Percentiles rank a stretch among this genome's conserved stretches.
phyloP scores from a whole-genome alignment of 2,888 invertebrate species.

The Cataglyphis livida region DNA sequence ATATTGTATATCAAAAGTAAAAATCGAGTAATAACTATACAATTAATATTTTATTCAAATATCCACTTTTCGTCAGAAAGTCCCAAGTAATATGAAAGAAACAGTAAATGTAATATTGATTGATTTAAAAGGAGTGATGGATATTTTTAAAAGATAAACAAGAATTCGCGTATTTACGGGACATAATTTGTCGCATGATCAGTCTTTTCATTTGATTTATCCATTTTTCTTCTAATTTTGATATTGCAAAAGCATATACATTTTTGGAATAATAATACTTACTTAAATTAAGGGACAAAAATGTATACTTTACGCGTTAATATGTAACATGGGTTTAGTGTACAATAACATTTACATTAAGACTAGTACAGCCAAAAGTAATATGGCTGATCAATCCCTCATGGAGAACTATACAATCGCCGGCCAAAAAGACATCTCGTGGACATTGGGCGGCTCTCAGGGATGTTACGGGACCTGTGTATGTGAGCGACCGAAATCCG shows the following conservation, averaged over 20 bases:
- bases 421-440: constrained; percentile 79
- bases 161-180: background rate
- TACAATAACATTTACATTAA: constrained; percentile 81
- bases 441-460: constrained; percentile 82
- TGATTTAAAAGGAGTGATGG: background rate
- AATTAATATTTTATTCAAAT: constrained; percentile 35
- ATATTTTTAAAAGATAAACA: constrained; percentile 25
- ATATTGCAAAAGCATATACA: background rate
- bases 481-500: constrained; percentile 80
- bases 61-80: background rate
- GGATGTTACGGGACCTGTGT: constrained; percentile 83
- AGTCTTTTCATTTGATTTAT: background rate
- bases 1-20: background rate
- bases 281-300: background rate
- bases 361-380: constrained; percentile 77
- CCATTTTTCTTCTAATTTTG: background rate
- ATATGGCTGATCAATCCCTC: constrained; percentile 81
- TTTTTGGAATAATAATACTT: background rate
- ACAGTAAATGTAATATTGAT: background rate
- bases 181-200: background rate
- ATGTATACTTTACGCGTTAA: background rate
- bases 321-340: constrained; percentile 69
- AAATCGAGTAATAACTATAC: background rate
- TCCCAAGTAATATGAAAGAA: background rate
- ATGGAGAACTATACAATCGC: constrained; percentile 82